Percentiles rank a stretch among this genome's conserved stretches.
These are phyloP conservation scores for Mellivora capensis DNA, from an alignment of 2,113 vertebrate genomes.

Conservation along the genomic window DNA sequence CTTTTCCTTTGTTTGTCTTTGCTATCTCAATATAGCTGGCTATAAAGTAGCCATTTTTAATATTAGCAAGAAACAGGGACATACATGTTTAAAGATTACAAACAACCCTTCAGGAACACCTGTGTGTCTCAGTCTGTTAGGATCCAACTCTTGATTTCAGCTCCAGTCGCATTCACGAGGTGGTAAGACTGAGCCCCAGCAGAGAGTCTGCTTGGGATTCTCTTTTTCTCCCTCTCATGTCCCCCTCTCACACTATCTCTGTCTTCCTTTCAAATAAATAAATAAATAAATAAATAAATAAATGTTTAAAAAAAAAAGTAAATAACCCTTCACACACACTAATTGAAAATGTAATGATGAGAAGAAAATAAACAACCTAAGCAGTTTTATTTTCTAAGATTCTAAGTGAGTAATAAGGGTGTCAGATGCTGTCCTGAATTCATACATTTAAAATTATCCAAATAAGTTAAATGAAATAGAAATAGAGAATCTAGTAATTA, in stretches of 20 bases:
- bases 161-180: accelerated
- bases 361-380: not conserved
- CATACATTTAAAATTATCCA: not conserved
- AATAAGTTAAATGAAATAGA: not conserved
- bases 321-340: not conserved
- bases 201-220: not conserved
- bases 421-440: not conserved
- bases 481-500: not conserved
- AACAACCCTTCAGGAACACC: not conserved
- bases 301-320: not conserved
- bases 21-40: not conserved
- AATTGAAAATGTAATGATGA: constrained; percentile 10
- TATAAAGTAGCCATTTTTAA: not conserved
- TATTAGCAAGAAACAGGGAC: not conserved
- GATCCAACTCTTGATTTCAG: not conserved
- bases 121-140: not conserved
- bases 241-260: not conserved
- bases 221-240: not conserved
- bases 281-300: not conserved
- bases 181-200: not conserved
- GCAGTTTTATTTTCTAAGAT: not conserved
- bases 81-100: not conserved
- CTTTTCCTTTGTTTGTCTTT: not conserved
- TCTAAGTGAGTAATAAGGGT: not conserved
- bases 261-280: not conserved